phyloP scores from a whole-genome alignment of 2,797 vertebrate genomes.

The Orientallactaga sibirica region DNA sequence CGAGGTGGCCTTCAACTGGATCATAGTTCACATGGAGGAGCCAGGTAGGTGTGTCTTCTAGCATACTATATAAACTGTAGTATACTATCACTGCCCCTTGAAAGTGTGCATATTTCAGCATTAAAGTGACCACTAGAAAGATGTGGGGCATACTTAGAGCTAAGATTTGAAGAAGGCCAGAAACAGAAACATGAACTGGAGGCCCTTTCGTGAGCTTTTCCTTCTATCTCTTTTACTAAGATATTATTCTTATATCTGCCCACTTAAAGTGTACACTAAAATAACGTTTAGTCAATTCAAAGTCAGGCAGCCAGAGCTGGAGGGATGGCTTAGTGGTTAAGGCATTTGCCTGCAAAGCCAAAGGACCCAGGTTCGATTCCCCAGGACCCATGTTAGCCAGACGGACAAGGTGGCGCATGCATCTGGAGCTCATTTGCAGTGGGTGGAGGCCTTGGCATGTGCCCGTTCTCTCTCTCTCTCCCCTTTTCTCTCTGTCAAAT shows the following conservation, averaged over 20 bases:
- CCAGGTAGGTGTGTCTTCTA: slow-evolving; percentile 91
- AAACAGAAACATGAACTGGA: slow-evolving; percentile 18
- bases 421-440: no score
- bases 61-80: no score
- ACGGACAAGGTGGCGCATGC: no score
- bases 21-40: slow-evolving; percentile 99
- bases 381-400: no score
- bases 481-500: no score
- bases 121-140: neutral
- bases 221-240: slow-evolving; percentile 30
- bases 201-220: neutral
- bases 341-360: no score
- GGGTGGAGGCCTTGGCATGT: no score
- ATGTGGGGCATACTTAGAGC: neutral
- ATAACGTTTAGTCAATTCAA: neutral
- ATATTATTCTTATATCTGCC: neutral
- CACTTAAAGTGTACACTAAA: neutral
- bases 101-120: neutral
- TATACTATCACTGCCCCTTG: neutral
- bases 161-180: neutral
- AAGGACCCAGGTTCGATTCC: no score
- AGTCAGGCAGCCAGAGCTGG: neutral
- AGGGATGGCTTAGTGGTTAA: no score
- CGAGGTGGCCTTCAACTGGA: slow-evolving; percentile 99
- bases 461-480: no score